phyloP scores from a whole-genome alignment of 2,113 vertebrate species.

The Chlorodrepanis virens region DNA sequence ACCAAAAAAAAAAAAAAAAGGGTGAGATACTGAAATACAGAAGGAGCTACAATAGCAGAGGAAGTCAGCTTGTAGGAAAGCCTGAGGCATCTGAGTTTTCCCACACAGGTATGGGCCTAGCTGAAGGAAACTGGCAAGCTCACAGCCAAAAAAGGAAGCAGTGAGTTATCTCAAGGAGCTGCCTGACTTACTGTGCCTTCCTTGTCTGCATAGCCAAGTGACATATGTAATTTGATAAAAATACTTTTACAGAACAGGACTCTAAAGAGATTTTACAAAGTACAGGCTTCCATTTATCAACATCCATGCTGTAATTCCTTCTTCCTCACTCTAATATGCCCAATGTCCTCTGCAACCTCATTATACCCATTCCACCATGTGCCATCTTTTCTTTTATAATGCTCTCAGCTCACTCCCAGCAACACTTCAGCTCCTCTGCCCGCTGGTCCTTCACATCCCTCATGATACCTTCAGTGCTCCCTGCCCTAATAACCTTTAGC shows the following conservation, averaged over 20 bases:
- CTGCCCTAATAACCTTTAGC: not conserved
- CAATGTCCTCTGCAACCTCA: not conserved
- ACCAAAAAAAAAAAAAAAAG: not conserved
- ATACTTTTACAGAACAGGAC: not conserved
- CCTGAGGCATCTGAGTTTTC: not conserved
- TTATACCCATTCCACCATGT: not conserved
- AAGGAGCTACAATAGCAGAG: not conserved
- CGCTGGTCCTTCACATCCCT: rapidly evolving
- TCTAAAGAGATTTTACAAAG: not conserved
- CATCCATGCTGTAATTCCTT: not conserved
- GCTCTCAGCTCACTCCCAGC: not conserved
- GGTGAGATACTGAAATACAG: not conserved
- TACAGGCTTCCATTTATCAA: not conserved
- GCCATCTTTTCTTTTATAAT: not conserved
- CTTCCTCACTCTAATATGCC: not conserved
- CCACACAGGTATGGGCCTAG: not conserved
- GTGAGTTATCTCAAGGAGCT: not conserved
- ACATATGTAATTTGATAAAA: slow-evolving; percentile 5
- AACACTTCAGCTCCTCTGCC: not conserved
- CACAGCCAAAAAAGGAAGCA: not conserved
- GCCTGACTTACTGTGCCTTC: not conserved
- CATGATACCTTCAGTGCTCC: not conserved
- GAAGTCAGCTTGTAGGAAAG: not conserved
- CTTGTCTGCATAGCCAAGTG: not conserved
- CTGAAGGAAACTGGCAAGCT: not conserved